Conservation (phyloP, 2,797 vertebrate species). For the Etheostoma nigrum region DNA sequence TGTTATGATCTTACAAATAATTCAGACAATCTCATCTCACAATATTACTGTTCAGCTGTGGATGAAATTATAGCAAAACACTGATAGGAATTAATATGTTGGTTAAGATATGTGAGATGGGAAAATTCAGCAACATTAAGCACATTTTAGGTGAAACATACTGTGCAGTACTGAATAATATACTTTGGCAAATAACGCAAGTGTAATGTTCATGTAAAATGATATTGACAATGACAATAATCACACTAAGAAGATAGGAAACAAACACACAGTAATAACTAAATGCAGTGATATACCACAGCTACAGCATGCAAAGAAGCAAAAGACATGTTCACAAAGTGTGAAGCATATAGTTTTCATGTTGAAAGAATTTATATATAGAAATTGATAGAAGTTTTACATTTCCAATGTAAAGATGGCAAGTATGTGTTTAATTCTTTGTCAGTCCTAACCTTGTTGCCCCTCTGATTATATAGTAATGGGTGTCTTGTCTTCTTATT, state of each 20-base stretch:
- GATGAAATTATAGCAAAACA: background rate
- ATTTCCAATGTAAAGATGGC: background rate
- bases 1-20: background rate
- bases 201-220: background rate
- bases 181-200: background rate
- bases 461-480: background rate
- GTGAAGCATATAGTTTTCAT: background rate
- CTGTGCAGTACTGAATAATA: background rate
- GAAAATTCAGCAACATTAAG: background rate
- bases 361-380: background rate
- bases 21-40: background rate
- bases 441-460: background rate
- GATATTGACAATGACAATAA: background rate
- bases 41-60: background rate
- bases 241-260: background rate
- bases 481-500: background rate
- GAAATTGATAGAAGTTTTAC: background rate
- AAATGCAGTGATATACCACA: background rate
- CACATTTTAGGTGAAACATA: background rate
- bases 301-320: background rate
- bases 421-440: background rate
- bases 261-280: background rate
- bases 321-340: background rate
- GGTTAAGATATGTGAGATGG: background rate
- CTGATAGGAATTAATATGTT: background rate